Evolutionary conservation across 2,113 vertebrate genomes (phyloP), one percentile per base, ranked within the genome.

Genomic region (Melierax canorus): DNA sequence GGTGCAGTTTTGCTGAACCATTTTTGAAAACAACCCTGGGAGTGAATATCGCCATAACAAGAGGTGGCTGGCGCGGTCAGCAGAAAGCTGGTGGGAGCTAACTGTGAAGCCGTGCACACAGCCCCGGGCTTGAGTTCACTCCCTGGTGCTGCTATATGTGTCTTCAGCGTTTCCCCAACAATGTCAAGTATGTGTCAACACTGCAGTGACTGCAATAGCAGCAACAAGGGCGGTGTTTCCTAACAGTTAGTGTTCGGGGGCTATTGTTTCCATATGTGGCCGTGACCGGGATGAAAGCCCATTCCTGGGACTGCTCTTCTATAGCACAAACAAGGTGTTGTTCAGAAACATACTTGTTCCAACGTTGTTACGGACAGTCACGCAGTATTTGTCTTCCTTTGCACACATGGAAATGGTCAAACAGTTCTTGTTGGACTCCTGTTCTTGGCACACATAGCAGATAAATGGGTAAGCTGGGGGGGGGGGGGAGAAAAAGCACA

Each of bases 361-460:
- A 1, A 66, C 1, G 4, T 69, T 68, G 45, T 87, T 67, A 36
- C 6, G 36, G 62, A 95, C 0, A 32, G 96, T 97, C 91, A 97
- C 15, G 0, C 97, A 97, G 78, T 95, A 74, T 73, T 94, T 97
- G 32, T 97, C 96, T 62, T 94, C 58, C 50, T 97, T 3, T 27
- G 53, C 3, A 4, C 97, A 97, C 94, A 94, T 95, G 73, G 95
- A 95, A 87, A 97, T 92, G 58, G 58, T 91, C 94, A 96, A 53
- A 76, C 97, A 97, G 69, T 96, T 59, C 84, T 95, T 91, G 86
- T 97, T 97, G 84, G 95, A 95, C 80, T 94, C 92, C 59, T 95
- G 76, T 5, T 94, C 88, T 62, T 95, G 91, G 89, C 97, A 97
- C 41, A 88, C 86, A 3, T 97, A 97, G 86, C 97, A 97, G 77